Evolutionary conservation across 2,888 invertebrate genomes (phyloP).

Genomic region (Nomada flava): DNA sequence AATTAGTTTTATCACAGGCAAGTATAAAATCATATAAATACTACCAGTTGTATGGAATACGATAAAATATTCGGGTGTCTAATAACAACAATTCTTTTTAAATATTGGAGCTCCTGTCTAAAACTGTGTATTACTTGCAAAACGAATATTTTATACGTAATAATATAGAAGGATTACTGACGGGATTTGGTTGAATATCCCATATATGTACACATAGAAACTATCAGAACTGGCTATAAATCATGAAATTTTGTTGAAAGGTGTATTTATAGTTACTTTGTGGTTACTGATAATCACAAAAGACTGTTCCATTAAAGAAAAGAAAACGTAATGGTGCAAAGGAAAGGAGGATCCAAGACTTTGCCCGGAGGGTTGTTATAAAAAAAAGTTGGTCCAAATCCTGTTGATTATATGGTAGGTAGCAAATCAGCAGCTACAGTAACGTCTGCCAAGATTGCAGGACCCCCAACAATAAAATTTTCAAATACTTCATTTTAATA

Average conservation of each 20-base stretch:
- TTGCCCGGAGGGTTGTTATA: constrained; percentile 66
- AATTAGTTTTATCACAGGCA: too few relatives aligned
- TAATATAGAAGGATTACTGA: too few relatives aligned
- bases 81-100: too few relatives aligned
- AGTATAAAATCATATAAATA: too few relatives aligned
- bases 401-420: constrained; percentile 78
- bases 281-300: constrained; percentile 43
- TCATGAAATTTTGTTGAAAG: not conserved
- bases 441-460: constrained; percentile 21
- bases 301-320: constrained; percentile 27
- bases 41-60: too few relatives aligned
- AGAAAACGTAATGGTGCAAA: constrained; percentile 70
- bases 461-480: constrained; percentile 16
- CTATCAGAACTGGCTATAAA: not conserved
- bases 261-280: constrained; percentile 19
- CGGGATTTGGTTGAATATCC: too few relatives aligned
- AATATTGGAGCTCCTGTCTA: too few relatives aligned
- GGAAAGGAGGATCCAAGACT: constrained; percentile 63
- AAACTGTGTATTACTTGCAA: too few relatives aligned
- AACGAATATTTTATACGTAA: too few relatives aligned
- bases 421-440: constrained; percentile 50
- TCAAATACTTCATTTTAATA: not conserved
- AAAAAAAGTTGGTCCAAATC: constrained; percentile 73
- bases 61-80: too few relatives aligned
- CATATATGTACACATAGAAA: too few relatives aligned